Evolutionary conservation across 2,797 vertebrate species (phyloP), one percentile per base, ranked within the genome.

Genomic region (Siniperca scherzeri): DNA sequence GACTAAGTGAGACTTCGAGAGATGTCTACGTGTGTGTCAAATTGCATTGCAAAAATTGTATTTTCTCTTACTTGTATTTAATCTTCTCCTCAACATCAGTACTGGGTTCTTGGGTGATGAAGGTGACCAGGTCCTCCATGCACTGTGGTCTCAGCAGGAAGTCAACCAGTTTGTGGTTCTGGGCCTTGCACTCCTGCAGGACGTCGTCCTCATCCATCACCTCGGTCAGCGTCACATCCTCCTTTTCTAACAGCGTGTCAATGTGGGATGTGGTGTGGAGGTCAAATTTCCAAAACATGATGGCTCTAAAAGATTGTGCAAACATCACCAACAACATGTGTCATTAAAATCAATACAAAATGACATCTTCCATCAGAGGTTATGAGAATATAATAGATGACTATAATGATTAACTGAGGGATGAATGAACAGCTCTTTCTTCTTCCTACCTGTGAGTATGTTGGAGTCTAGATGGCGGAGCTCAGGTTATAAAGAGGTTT

Each of bases 221-320:
- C 86, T 99, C 98, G 52, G 97, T 98, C 89, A 99, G 94, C 0
- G 98, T 99, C 87, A 99, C 98, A 95, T 99, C 98, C 94, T 99
- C 98, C 95, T 97, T 98, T 85, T 99, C 98, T 77, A 99, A 95
- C 91, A 99, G 97, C 1, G 98, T 99, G 96, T 99, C 98, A 90
- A 99, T 99, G 95, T 99, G 98, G 79, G 98, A 99, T 92, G 98
- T 99, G 70, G 98, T 99, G 94, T 99, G 98, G 85, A 99, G 97
- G 95, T 99, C 98, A 95, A 99, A 99, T 96, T 99, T 99, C 98
- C 98, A 99, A 97, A 99, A 99, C 98, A 99, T 99, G 95, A 94
- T 97, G 97, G 81, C 93, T 95, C 96, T 97, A 76, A 67, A 65
- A 76, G 13, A 40, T 14, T 36, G 11, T 36, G 12, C 1, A 75